phyloP scores from a whole-genome alignment of 2,797 vertebrate genomes.

The Cyclopterus lumpus region DNA sequence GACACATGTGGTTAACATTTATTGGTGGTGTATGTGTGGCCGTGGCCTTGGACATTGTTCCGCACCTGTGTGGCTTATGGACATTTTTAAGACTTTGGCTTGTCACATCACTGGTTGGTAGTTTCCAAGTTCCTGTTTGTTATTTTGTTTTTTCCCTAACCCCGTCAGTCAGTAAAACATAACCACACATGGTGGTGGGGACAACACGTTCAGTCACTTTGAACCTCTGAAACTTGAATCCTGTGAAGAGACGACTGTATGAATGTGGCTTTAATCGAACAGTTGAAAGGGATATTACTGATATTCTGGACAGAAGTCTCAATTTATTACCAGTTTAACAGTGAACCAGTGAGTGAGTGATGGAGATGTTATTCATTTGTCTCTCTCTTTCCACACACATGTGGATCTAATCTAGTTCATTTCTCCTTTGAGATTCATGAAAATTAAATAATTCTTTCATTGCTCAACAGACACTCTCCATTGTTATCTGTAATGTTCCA shows the following conservation, averaged over 20 bases:
- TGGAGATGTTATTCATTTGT: conserved; percentile 8
- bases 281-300: not conserved
- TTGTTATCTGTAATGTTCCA: conserved; percentile 62
- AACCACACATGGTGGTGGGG: not conserved
- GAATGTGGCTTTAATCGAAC: not conserved
- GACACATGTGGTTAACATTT: conserved; percentile 55
- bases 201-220: not conserved
- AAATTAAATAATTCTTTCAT: conserved; percentile 50
- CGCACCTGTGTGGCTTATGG: conserved; percentile 31
- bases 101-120: not conserved
- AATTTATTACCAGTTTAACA: conserved; percentile 4
- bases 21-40: conserved; percentile 44
- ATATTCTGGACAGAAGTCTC: not conserved
- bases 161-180: not conserved
- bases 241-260: not conserved
- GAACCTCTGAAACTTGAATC: not conserved
- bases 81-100: conserved; percentile 18
- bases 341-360: not conserved
- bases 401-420: conserved; percentile 54
- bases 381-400: not conserved
- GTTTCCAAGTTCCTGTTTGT: conserved; percentile 7
- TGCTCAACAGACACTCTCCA: conserved; percentile 26
- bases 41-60: conserved; percentile 16
- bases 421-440: conserved; percentile 24
- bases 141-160: conserved; percentile 15